phyloP scores from a whole-genome alignment of 2,888 invertebrate genomes.

The Falcaria lacertinaria region DNA sequence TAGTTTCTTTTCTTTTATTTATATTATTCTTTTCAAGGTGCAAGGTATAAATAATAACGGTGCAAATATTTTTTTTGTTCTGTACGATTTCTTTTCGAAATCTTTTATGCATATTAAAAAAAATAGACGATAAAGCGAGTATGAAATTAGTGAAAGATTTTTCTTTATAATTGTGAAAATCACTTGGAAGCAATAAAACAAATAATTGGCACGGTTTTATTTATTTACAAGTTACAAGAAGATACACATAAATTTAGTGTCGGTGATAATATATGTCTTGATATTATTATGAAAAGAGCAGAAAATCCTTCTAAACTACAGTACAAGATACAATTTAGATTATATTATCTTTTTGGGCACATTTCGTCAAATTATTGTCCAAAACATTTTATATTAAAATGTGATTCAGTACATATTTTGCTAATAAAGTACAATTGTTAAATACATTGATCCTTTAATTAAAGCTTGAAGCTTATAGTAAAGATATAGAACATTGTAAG shows the following conservation, averaged over 20 bases:
- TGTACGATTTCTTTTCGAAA: too few species aligned
- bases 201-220: constrained; percentile 41
- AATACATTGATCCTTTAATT: constrained; percentile 23
- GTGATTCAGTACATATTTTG: constrained; percentile 12
- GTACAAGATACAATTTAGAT: constrained; percentile 39
- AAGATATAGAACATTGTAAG: constrained; percentile 19
- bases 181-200: constrained; percentile 31
- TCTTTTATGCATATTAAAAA: too few species aligned
- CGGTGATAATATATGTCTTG: constrained; percentile 17
- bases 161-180: too few species aligned
- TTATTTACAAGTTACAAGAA: constrained; percentile 67
- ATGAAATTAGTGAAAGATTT: too few species aligned
- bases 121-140: too few species aligned
- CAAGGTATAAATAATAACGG: too few species aligned
- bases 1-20: not conserved
- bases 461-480: constrained; percentile 28
- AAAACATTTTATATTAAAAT: too few species aligned
- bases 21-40: too few species aligned
- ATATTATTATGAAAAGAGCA: constrained; percentile 10
- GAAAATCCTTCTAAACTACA: constrained; percentile 2
- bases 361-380: constrained; percentile 57
- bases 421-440: constrained; percentile 13
- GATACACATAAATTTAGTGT: constrained; percentile 44
- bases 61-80: too few species aligned
- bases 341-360: constrained; percentile 62